Conservation (phyloP, 2,888 invertebrate genomes). For the Andricus curvator region DNA sequence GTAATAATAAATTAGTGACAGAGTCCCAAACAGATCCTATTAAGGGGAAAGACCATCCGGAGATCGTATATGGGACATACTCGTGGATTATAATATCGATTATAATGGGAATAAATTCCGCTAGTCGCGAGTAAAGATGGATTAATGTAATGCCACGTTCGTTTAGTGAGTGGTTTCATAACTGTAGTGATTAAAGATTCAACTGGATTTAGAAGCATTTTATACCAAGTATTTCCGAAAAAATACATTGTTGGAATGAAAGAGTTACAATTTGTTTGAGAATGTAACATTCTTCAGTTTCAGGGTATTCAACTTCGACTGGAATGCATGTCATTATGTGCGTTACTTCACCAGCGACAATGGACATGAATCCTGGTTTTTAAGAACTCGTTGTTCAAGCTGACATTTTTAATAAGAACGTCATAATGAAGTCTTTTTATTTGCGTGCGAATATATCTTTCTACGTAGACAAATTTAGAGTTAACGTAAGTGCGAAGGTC, state of each 20-base stretch:
- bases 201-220: neutral
- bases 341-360: conserved; percentile 60
- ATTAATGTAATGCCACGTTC: conserved; percentile 29
- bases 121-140: conserved; percentile 42
- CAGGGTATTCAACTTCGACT: conserved; percentile 43
- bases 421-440: neutral
- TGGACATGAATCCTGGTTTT: conserved; percentile 61
- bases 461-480: too few species aligned
- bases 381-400: conserved; percentile 59
- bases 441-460: too few species aligned
- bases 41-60: neutral
- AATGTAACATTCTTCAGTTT: conserved; percentile 44
- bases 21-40: conserved; percentile 19
- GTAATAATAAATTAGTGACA: conserved; percentile 12
- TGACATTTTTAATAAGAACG: conserved; percentile 50
- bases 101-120: conserved; percentile 46
- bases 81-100: neutral
- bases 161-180: conserved; percentile 7
- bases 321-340: conserved; percentile 63
- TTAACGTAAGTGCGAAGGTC: too few species aligned
- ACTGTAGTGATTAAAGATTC: neutral
- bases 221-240: conserved; percentile 52
- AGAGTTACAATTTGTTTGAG: neutral
- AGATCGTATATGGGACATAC: too few species aligned
- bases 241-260: conserved; percentile 49